phyloP scores from a whole-genome alignment of 2,888 invertebrate genomes.

The Osedax fenrisi region DNA sequence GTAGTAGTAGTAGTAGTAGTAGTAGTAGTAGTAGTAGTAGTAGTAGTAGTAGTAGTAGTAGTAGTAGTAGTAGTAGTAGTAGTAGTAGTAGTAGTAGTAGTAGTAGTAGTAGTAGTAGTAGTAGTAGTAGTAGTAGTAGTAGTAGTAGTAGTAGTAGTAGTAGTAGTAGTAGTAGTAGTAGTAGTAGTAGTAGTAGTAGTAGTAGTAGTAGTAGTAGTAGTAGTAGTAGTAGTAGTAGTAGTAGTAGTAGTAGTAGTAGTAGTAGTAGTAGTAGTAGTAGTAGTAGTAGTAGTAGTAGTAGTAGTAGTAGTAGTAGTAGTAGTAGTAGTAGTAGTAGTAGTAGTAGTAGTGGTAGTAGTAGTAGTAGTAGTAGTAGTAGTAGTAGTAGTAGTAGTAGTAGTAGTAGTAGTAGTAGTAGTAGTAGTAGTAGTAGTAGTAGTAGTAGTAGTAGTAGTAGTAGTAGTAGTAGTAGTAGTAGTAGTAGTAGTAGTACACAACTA shows the following conservation, averaged over 20 bases:
- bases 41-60: slow-evolving; percentile 9
- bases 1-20: not conserved
- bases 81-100: slow-evolving; percentile 16
- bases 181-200: slow-evolving; percentile 28
- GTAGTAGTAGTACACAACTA: slow-evolving; percentile 26
- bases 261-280: slow-evolving; percentile 30
- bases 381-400: slow-evolving; percentile 28
- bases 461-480: slow-evolving; percentile 28
- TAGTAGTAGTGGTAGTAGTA: slow-evolving; percentile 26
- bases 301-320: slow-evolving; percentile 28
- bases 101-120: slow-evolving; percentile 11
- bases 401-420: slow-evolving; percentile 26
- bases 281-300: slow-evolving; percentile 28
- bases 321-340: slow-evolving; percentile 27
- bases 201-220: slow-evolving; percentile 29
- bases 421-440: slow-evolving; percentile 27
- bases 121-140: slow-evolving; percentile 3
- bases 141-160: slow-evolving; percentile 16
- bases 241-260: slow-evolving; percentile 28
- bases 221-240: slow-evolving; percentile 29
- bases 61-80: slow-evolving; percentile 9
- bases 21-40: not conserved
- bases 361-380: slow-evolving; percentile 27
- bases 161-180: slow-evolving; percentile 26
- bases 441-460: slow-evolving; percentile 28